Evolutionary conservation across 2,888 invertebrate species (phyloP), one percentile per base, ranked within the genome.

Genomic region (Ormia ochracea): DNA sequence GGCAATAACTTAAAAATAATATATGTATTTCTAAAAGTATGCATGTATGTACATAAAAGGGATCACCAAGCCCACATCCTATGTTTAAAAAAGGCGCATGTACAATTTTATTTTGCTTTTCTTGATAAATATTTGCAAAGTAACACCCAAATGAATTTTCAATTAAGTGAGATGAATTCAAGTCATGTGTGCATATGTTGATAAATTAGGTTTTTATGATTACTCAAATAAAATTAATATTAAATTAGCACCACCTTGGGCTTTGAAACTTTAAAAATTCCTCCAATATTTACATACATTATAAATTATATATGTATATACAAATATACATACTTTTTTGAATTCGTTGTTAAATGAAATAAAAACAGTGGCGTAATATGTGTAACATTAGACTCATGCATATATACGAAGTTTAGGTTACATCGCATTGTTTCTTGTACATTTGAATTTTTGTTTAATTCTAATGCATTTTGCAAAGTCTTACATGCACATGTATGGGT

Each of bases 31-130:
- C 9, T 19, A 2, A 3, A 21, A 0, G 12, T 4, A 2, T 45
- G 23, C 23, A 10, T 45, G 12, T 21, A 21, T 41, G 3, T 45
- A 21, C 12, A 23, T 7, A 28, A 28, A 33, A 52, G 43, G 33
- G 14, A 43, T 69, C 68, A 69, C 56, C 74, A 74, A 78, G 52
- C 41, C 69, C 58, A 75, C 69, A 69, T 52, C 9, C 33, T 36
- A 41, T 19, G 56, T 17, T 28, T 21, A 58, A 50, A 17, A 26
- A 74, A 74, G 78, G 78, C 78, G 74, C 78, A 79, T 79, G 78
- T 79, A 59, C 66, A 31, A 50, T 10, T 58, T 54, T n/a, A n/a
- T n/a, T 72, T 50, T 43, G 12, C 9, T 17, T 52, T 59, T 33
- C n/a, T 21, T 43, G 17, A 0, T n/a, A 66, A 12, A n/a, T 41